These are phyloP conservation scores for Coregonus ussuriensis DNA, from an alignment of 2,797 vertebrate species.

Conservation along the genomic window DNA sequence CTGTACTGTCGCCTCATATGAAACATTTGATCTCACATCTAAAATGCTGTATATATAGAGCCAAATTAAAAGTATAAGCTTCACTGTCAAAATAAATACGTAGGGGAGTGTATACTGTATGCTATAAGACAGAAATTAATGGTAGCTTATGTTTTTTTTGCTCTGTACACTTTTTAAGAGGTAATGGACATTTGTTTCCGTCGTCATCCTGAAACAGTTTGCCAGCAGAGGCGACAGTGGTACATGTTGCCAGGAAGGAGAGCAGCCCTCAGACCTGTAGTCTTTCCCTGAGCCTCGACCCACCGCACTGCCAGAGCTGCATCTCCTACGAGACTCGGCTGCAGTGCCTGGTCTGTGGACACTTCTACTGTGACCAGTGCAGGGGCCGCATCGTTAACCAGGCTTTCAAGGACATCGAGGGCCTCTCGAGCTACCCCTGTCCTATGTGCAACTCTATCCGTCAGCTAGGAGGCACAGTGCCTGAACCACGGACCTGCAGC, in stretches of 20 bases:
- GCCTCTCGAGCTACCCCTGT: slow-evolving; percentile 17
- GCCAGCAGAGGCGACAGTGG: neutral
- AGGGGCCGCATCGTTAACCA: neutral
- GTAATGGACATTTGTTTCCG: neutral
- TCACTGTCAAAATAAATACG: too few relatives aligned
- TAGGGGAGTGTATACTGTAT: neutral
- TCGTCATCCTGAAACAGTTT: neutral
- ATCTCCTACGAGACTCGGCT: slow-evolving; percentile 15
- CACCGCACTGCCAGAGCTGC: slow-evolving; percentile 27
- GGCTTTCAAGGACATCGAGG: slow-evolving; percentile 41
- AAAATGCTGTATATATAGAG: too few relatives aligned
- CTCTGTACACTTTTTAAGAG: neutral
- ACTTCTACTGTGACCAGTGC: neutral
- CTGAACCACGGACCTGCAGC: neutral
- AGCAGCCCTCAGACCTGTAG: neutral
- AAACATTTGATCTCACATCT: too few relatives aligned
- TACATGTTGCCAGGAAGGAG: neutral
- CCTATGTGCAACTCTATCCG: neutral
- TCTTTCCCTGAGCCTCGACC: neutral
- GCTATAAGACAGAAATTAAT: neutral
- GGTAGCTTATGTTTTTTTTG: neutral
- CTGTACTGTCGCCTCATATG: too few relatives aligned
- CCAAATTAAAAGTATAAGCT: too few relatives aligned
- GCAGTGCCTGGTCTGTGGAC: neutral
- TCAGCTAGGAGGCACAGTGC: neutral